Evolutionary conservation across 2,797 vertebrate genomes (phyloP), one percentile per base, ranked within the genome.

Genomic region (Pseudochirops corinnae): DNA sequence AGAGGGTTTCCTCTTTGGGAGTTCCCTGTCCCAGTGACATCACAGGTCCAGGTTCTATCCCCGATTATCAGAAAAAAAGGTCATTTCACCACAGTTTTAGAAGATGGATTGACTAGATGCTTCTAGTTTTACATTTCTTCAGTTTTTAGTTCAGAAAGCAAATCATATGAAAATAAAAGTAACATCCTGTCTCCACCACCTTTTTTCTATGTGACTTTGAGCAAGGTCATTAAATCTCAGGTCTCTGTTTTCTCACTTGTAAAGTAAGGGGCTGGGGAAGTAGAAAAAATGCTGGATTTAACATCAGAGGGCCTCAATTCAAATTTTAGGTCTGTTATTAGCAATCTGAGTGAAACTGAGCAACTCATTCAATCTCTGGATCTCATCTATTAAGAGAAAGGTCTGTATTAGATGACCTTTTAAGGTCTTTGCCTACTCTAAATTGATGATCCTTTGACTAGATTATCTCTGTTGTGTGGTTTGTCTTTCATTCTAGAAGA

Each of bases 51-150:
- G 39, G 21, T 21, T 46, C 24, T 39, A 82, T 82, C n/a, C n/a
- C n/a, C n/a, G 46, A 39, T 46, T 31, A 39, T 82, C 67, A 39
- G 31, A 14, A 62, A 28, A 29, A 62, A 62, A 62, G 12, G 29
- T 31, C 31, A 62, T 33, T 62, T 62, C 31, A 33, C 10, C 12
- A 14, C 2, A n/a, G n/a, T 82, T 95, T 91, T 93, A 91, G 95
- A 57, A 7, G 0, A 1, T 94, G 28, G 29, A 74, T 90, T 96
- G 21, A 82, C 2, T 52, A 90, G 31, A 93, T 91, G 7, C 52
- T 67, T 94, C 57, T 26, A 91, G n/a, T 56, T 97, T 96, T 52
- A 94, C 93, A 96, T 93, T 29, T 90, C 67, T 82, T 82, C 67
- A 39, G n/a, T 82, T 39, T 82, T 39, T 9, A 39, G n/a, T 82